Percentiles rank a stretch among this genome's conserved stretches.
Evolutionary conservation across 2,888 invertebrate genomes (phyloP).

Genomic region (Aporophyla nigra): DNA sequence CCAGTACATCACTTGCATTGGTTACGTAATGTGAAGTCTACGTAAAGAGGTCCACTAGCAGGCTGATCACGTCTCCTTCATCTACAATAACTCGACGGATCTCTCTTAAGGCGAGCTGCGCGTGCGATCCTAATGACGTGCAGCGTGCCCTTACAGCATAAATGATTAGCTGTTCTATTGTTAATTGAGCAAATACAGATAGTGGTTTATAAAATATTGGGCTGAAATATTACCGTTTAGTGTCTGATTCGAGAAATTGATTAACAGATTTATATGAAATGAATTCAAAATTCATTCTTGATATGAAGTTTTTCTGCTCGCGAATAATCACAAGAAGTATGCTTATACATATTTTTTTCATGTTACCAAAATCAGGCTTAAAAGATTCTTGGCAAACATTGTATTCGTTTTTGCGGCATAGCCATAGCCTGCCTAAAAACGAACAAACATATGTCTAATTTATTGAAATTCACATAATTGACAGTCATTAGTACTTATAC

Average conservation of each 20-base stretch:
- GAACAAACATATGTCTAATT: not conserved
- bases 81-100: constrained; percentile 54
- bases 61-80: constrained; percentile 74
- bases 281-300: not conserved
- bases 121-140: constrained; percentile 69
- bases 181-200: constrained; percentile 20
- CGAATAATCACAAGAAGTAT: not conserved
- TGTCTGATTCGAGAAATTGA: constrained; percentile 3
- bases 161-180: constrained; percentile 53
- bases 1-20: constrained; percentile 70
- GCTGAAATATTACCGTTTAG: not conserved
- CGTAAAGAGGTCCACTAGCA: constrained; percentile 72
- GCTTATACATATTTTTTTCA: not conserved
- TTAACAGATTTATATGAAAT: constrained; percentile 4
- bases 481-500: not conserved
- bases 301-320: not conserved
- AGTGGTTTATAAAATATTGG: constrained; percentile 1
- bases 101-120: constrained; percentile 59
- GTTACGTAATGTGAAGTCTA: constrained; percentile 77
- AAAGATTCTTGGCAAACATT: not conserved
- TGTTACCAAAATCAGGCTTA: not conserved
- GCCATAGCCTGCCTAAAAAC: not conserved
- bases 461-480: not conserved
- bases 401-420: constrained; percentile 5
- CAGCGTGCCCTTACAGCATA: constrained; percentile 60